Percentiles rank a stretch among this genome's conserved stretches.
Conservation (phyloP, 1,140 invertebrate genomes). For the Bombus impatiens region DNA sequence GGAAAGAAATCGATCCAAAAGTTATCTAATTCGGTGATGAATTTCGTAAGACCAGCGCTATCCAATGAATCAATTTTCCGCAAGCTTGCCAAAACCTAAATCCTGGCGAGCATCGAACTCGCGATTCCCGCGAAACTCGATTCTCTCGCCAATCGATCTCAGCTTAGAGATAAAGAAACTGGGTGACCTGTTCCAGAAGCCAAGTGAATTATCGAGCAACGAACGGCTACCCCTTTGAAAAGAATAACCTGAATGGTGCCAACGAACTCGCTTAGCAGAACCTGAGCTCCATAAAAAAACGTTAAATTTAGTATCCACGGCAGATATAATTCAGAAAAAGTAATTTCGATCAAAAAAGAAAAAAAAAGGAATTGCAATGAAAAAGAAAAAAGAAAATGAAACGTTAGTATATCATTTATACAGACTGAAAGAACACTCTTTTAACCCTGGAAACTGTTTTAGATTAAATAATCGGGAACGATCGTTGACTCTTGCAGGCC, state of each 20-base stretch:
- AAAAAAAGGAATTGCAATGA: too few relatives aligned
- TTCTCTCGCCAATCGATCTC: neutral
- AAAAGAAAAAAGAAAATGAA: too few relatives aligned
- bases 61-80: neutral
- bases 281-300: neutral
- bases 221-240: neutral
- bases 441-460: too few relatives aligned
- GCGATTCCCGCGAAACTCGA: neutral
- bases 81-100: neutral
- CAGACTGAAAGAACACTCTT: too few relatives aligned
- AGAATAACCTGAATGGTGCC: conserved; percentile 9
- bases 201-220: conserved; percentile 11
- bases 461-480: neutral
- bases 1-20: neutral
- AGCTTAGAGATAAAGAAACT: neutral
- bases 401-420: too few relatives aligned
- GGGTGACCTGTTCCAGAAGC: neutral
- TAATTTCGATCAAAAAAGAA: too few relatives aligned
- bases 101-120: neutral
- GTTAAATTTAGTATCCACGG: conserved; percentile 34
- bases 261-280: conserved; percentile 18
- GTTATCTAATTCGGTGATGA: conserved; percentile 8
- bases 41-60: neutral
- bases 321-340: conserved; percentile 1
- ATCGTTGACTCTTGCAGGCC: neutral